Base-by-base conservation (phyloP, 2,797 vertebrate genomes). In the Natrix natrix region DNA sequence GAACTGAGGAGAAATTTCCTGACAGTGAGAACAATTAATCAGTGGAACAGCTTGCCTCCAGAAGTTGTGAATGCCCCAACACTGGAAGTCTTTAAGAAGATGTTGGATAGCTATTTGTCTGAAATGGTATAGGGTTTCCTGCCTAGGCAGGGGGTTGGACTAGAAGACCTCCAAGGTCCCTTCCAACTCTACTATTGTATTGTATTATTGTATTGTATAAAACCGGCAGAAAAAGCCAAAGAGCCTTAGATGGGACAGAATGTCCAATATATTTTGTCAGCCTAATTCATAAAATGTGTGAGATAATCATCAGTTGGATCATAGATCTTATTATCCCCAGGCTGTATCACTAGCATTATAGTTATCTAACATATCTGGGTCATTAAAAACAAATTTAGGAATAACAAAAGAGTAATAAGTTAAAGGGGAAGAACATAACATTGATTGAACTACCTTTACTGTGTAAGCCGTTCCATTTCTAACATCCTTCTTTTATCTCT, bases 381-480 rank as follows among this genome's bases (percentile, higher is more conserved):
- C 37, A 48, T 5, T 59, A 32, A 78, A 59, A 26, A 88, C 28
- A 66, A 66, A 20, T 13, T 14, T 43, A 13, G 28, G 8, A 66
- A 26, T 60, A 78, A 0, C 0, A 48, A 83, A 48, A 13, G 94
- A 55, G 74, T 90, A n/a, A 24, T 32, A 86, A 91, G 2, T 1
- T 0, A 14, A 0, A 66, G 14, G 14, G 0, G 24, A 93, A 88
- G 11, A 12, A 48, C 17, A 17, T 43, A 5, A 88, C 26, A 92
- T 4, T 20, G 2, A 56, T 0, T 7, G 92, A 22, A 59, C 87
- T 66, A 92, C 0, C 88, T 94, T 54, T 28, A 43, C 56, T 60
- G 91, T 61, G n/a, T 16, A 52, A 52, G 57, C 86, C 63, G n/a
- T 54, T 92, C 52, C 66, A 92, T 92, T 92, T 59, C 28, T 52